Conservation (phyloP, 2,113 vertebrate genomes). For the Galemys pyrenaicus region DNA sequence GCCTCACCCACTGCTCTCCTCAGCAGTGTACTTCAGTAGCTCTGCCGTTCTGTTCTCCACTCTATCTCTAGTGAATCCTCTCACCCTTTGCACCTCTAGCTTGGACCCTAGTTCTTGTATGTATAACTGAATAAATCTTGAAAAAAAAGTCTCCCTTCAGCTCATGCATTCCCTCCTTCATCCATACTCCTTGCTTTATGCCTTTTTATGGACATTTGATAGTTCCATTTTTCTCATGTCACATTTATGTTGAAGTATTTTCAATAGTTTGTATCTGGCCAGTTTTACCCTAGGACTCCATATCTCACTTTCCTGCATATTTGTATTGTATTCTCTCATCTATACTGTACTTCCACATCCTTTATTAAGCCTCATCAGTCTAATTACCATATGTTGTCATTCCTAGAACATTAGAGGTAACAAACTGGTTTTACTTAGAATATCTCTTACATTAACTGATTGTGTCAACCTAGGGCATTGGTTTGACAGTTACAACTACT, state of each 20-base stretch:
- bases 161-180: neutral
- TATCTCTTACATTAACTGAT: neutral
- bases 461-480: neutral
- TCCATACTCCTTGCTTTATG: neutral
- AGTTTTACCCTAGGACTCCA: neutral
- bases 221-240: neutral
- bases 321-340: neutral
- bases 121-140: too few species aligned
- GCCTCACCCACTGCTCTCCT: too few species aligned
- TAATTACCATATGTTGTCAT: neutral
- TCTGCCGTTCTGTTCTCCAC: too few species aligned
- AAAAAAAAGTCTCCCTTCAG: neutral
- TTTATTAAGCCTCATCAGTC: neutral
- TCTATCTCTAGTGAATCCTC: too few species aligned
- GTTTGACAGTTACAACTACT: conserved; percentile 19
- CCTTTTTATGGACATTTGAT: neutral
- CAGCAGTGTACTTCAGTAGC: too few species aligned
- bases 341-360: neutral
- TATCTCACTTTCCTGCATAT: neutral
- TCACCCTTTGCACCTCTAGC: too few species aligned
- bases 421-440: neutral
- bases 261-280: neutral
- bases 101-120: too few species aligned
- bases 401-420: neutral
- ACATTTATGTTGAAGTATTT: neutral